These are phyloP conservation scores for Hypomecis atomaria DNA, from an alignment of 2,888 invertebrate species.

Conservation along the genomic window DNA sequence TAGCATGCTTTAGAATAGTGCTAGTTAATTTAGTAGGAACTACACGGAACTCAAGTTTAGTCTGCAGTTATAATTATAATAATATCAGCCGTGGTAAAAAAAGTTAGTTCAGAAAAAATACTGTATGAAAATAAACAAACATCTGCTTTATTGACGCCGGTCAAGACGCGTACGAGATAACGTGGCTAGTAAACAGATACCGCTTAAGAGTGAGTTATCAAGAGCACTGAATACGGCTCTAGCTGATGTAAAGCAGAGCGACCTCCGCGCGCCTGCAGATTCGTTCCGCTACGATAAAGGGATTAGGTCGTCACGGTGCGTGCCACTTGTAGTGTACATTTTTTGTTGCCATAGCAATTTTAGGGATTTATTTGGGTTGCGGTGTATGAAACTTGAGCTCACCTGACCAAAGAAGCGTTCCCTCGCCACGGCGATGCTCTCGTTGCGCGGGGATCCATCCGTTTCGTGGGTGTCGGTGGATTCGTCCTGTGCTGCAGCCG, in stretches of 20 bases:
- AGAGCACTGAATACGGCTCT: slow-evolving; percentile 52
- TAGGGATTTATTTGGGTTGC: slow-evolving; percentile 31
- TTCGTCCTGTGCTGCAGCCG: slow-evolving; percentile 37
- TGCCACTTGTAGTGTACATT: slow-evolving; percentile 54
- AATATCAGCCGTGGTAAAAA: not conserved
- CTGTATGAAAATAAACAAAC: slow-evolving; percentile 51
- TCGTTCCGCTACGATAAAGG: slow-evolving; percentile 76
- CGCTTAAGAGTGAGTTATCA: slow-evolving; percentile 63
- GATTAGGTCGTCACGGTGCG: slow-evolving; percentile 67
- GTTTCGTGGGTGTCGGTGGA: slow-evolving; percentile 47
- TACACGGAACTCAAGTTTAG: not conserved
- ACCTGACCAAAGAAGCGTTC: slow-evolving; percentile 81
- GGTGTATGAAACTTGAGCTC: slow-evolving; percentile 40
- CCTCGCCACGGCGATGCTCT: slow-evolving; percentile 75
- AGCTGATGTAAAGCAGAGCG: slow-evolving; percentile 73
- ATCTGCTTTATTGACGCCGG: slow-evolving; percentile 58
- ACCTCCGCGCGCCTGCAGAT: slow-evolving; percentile 58
- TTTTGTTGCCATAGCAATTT: slow-evolving; percentile 55
- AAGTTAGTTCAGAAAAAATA: not conserved
- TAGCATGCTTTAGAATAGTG: slow-evolving; percentile 9
- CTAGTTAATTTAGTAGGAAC: not conserved
- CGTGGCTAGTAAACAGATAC: slow-evolving; percentile 56
- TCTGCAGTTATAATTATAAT: not conserved
- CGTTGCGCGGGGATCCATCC: slow-evolving; percentile 59
- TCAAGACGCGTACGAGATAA: slow-evolving; percentile 46